phyloP scores from a whole-genome alignment of 2,888 invertebrate genomes.

The Xestia sexstrigata region DNA sequence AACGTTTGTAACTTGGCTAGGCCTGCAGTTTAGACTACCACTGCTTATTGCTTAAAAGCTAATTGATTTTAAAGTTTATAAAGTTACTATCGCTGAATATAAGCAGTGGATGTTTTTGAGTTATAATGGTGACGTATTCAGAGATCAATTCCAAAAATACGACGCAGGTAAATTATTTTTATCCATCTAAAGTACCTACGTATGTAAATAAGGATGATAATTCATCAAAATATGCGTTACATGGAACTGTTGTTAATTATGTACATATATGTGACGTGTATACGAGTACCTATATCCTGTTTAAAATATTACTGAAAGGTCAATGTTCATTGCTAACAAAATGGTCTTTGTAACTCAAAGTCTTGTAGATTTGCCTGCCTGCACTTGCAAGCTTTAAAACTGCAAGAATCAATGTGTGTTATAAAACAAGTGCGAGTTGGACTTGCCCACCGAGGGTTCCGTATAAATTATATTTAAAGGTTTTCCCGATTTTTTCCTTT shows the following conservation, averaged over 20 bases:
- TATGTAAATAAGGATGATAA: conserved; percentile 20
- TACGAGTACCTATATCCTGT: conserved; percentile 14
- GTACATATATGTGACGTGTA: not conserved
- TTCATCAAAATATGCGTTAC: not conserved
- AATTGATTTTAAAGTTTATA: too few species aligned
- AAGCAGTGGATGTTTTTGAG: not conserved
- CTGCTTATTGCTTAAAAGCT: too few species aligned
- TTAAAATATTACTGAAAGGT: conserved; percentile 6
- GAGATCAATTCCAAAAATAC: not conserved
- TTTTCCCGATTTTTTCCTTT: too few species aligned
- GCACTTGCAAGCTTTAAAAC: not conserved
- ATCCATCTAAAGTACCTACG: not conserved
- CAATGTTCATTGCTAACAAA: conserved; percentile 23
- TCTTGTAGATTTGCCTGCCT: not conserved
- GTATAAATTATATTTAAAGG: too few species aligned
- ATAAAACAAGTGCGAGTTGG: too few species aligned
- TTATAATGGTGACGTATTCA: not conserved
- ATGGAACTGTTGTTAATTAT: conserved; percentile 18
- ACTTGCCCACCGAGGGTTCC: too few species aligned
- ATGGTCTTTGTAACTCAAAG: not conserved
- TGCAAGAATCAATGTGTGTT: too few species aligned
- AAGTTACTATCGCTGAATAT: not conserved
- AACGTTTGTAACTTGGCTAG: too few species aligned
- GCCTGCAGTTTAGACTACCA: too few species aligned
- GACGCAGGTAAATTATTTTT: not conserved